Evolutionary conservation across 1,140 invertebrate genomes (phyloP).

Genomic region (Adoxophyes honmai): DNA sequence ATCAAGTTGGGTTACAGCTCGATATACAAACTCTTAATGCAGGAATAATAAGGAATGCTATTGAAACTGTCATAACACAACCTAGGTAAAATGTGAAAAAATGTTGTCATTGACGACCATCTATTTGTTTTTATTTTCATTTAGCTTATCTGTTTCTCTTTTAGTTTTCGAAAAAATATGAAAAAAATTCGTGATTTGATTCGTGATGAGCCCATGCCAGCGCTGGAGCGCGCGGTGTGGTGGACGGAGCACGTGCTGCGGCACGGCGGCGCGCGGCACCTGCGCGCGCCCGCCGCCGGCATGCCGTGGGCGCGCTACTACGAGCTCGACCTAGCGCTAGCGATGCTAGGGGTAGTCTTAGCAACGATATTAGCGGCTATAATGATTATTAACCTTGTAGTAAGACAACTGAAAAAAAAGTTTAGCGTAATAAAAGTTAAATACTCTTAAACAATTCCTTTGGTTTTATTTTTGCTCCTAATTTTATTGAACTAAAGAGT

Average conservation of each 20-base stretch:
- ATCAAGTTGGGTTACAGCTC: constrained; percentile 36
- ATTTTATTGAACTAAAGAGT: no score
- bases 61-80: constrained; percentile 28
- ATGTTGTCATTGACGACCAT: no score
- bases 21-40: constrained; percentile 29
- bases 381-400: no score
- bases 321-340: constrained; percentile 30
- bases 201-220: constrained; percentile 22
- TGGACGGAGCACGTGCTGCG: constrained; percentile 78
- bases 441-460: no score
- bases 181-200: constrained; percentile 25
- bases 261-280: constrained; percentile 66
- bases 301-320: constrained; percentile 36
- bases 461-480: no score
- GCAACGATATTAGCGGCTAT: no score
- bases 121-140: no score
- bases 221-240: constrained; percentile 70
- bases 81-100: constrained; percentile 31
- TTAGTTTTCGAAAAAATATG: constrained; percentile 35
- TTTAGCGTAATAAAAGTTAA: no score
- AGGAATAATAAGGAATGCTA: constrained; percentile 30
- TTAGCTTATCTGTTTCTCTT: neutral
- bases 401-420: no score
- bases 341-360: neutral
- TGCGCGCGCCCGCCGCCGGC: constrained; percentile 46